These are phyloP conservation scores for Podarcis lilfordi DNA, from an alignment of 2,797 vertebrate species.

Conservation along the genomic window DNA sequence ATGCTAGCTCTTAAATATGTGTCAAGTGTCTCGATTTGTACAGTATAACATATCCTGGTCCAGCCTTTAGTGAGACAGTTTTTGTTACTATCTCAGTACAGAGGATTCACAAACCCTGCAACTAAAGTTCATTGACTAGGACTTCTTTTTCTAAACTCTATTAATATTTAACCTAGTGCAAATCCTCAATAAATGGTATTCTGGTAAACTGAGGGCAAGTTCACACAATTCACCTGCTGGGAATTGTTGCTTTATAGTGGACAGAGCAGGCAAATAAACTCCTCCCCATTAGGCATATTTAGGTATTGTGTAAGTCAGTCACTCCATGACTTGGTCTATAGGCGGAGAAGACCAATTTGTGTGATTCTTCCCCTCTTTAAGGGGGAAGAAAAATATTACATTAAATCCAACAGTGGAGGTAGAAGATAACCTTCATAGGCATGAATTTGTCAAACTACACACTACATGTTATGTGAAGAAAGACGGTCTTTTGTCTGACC, in stretches of 20 bases:
- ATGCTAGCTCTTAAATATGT: background rate
- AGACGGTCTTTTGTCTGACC: too few species aligned
- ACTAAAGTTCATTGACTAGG: background rate
- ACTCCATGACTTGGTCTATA: background rate
- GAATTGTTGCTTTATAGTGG: background rate
- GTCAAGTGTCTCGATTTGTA: background rate
- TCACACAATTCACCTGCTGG: background rate
- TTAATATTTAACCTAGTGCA: background rate
- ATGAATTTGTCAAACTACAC: too few species aligned
- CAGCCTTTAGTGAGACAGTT: background rate
- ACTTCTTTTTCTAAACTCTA: background rate
- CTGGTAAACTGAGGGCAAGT: background rate
- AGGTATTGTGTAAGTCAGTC: background rate
- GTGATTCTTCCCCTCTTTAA: background rate
- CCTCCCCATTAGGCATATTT: background rate
- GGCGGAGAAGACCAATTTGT: background rate
- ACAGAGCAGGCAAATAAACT: background rate
- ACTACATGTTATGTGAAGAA: too few species aligned
- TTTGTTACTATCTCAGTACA: background rate
- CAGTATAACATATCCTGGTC: too few species aligned
- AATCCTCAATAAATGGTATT: background rate
- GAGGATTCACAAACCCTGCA: background rate
- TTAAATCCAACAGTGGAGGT: background rate
- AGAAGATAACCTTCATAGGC: too few species aligned
- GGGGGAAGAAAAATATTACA: background rate